These are phyloP conservation scores for Pemphredon lugubris DNA, from an alignment of 2,888 invertebrate species.

Conservation along the genomic window DNA sequence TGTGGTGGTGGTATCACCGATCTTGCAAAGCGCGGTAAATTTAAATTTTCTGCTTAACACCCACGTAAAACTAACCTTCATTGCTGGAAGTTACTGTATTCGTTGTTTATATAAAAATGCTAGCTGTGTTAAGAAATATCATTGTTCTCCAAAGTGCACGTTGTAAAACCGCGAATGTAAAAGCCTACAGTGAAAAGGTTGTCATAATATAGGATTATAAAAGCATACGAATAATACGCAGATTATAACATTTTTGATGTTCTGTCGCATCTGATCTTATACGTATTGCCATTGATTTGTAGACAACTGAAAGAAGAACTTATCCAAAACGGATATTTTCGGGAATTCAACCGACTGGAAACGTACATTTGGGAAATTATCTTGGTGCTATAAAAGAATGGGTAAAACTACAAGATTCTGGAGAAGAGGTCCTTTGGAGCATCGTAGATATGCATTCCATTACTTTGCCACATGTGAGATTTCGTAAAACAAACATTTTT, in stretches of 20 bases:
- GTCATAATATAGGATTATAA: too few species aligned
- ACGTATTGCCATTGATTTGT: too few species aligned
- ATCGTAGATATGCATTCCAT: slow-evolving; percentile 97
- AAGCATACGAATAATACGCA: too few species aligned
- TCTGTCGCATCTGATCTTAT: too few species aligned
- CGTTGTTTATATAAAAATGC: background rate
- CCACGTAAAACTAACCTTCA: background rate
- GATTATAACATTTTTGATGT: too few species aligned
- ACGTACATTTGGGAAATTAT: slow-evolving; percentile 97
- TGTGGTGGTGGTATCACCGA: background rate
- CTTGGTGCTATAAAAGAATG: slow-evolving; percentile 95
- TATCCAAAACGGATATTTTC: slow-evolving; percentile 89
- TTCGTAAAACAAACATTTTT: background rate
- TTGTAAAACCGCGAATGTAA: too few species aligned
- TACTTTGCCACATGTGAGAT: slow-evolving; percentile 88
- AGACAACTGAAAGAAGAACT: slow-evolving; percentile 22
- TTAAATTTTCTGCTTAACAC: background rate
- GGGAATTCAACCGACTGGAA: slow-evolving; percentile 98
- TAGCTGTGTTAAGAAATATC: background rate
- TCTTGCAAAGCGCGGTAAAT: background rate
- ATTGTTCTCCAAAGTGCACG: too few species aligned
- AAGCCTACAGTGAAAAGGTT: background rate
- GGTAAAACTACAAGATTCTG: slow-evolving; percentile 88
- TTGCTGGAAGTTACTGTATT: background rate
- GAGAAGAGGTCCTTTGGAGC: slow-evolving; percentile 87